Evolutionary conservation across 2,888 invertebrate species (phyloP).

Genomic region (Candidula unifasciata): DNA sequence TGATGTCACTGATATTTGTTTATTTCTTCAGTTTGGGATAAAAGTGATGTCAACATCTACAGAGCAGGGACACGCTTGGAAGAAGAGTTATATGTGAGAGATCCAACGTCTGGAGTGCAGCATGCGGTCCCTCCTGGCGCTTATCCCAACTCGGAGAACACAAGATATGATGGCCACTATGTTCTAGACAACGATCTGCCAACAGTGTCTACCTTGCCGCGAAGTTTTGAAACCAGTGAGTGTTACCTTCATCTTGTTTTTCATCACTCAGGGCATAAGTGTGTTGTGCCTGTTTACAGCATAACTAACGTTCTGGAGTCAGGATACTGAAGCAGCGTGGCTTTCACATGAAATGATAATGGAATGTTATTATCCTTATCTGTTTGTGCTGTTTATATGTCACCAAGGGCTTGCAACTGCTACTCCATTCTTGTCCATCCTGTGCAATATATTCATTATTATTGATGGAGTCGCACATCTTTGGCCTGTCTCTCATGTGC

Average conservation of each 20-base stretch:
- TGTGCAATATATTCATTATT: no score
- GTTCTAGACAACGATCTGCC: slow-evolving; percentile 71
- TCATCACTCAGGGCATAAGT: neutral
- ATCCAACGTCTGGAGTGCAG: slow-evolving; percentile 49
- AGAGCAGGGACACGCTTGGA: slow-evolving; percentile 59
- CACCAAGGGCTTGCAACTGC: no score
- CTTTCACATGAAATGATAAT: no score
- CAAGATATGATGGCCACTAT: slow-evolving; percentile 67
- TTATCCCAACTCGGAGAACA: slow-evolving; percentile 60
- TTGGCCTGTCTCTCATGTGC: no score
- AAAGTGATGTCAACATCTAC: slow-evolving; percentile 68
- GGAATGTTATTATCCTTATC: no score
- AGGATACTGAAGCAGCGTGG: neutral
- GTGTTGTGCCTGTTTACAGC: no score
- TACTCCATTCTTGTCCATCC: no score
- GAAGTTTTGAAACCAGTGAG: slow-evolving; percentile 38
- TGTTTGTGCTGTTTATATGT: no score
- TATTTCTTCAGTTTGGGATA: slow-evolving; percentile 46
- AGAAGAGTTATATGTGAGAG: slow-evolving; percentile 62
- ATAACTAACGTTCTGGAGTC: neutral
- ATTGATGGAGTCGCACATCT: no score
- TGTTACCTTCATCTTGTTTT: neutral
- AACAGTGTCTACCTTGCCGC: slow-evolving; percentile 59
- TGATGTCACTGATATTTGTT: no score
- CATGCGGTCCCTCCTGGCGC: slow-evolving; percentile 59